Percentiles rank a stretch among this genome's conserved stretches.
Evolutionary conservation across 2,888 invertebrate species (phyloP).

Genomic region (Apotomis capreana): DNA sequence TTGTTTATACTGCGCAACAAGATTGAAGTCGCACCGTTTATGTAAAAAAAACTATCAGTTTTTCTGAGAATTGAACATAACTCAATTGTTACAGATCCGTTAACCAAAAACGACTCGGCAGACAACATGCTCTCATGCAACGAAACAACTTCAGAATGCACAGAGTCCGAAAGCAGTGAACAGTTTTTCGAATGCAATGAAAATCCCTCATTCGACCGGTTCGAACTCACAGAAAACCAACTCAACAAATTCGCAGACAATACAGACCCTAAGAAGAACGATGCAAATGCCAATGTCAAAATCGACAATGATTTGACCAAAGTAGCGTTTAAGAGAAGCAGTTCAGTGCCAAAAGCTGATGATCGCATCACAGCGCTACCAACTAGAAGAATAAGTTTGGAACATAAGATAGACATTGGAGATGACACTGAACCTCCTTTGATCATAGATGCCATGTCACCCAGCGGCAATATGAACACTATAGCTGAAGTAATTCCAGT

Average conservation of each 20-base stretch:
- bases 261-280: slow-evolving; percentile 62
- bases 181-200: slow-evolving; percentile 80
- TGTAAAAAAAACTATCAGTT: no score
- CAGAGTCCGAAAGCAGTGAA: slow-evolving; percentile 80
- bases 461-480: slow-evolving; percentile 75
- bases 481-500: slow-evolving; percentile 78
- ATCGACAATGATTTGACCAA: slow-evolving; percentile 71
- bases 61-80: no score
- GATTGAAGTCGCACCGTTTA: no score
- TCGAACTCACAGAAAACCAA: slow-evolving; percentile 65
- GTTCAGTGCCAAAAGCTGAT: slow-evolving; percentile 75
- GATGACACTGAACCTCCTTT: slow-evolving; percentile 80
- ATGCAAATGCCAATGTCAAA: slow-evolving; percentile 61
- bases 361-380: slow-evolving; percentile 65
- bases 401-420: slow-evolving; percentile 79
- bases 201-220: slow-evolving; percentile 65
- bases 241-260: slow-evolving; percentile 66
- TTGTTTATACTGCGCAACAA: no score
- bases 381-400: slow-evolving; percentile 71
- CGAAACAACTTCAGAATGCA: slow-evolving; percentile 80
- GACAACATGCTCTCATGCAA: slow-evolving; percentile 80
- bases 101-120: slow-evolving; percentile 77
- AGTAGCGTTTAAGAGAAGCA: slow-evolving; percentile 74
- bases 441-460: slow-evolving; percentile 76
- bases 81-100: slow-evolving; percentile 61